Conservation (phyloP, 2,888 invertebrate genomes). For the Enoplolaimus lenunculus region DNA sequence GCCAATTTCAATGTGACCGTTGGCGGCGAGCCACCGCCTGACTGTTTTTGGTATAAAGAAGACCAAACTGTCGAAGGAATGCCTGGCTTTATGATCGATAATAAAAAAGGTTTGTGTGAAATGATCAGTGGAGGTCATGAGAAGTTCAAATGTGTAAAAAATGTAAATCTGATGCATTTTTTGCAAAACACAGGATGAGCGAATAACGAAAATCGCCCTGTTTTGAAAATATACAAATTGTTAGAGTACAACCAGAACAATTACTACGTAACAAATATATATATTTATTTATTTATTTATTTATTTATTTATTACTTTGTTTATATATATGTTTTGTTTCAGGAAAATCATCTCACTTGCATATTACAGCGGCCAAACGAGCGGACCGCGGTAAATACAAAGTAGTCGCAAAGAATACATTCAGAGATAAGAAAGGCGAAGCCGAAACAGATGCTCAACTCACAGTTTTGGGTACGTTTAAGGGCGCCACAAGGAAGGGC, state of each 20-base stretch:
- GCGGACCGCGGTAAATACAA: slow-evolving; percentile 85
- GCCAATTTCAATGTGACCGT: slow-evolving; percentile 83
- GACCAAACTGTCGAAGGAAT: slow-evolving; percentile 32
- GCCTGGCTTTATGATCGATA: neutral
- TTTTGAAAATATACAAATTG: no score
- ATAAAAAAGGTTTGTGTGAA: neutral
- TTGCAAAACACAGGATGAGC: no score
- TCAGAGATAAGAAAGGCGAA: slow-evolving; percentile 55
- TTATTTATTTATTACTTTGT: no score
- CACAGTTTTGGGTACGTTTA: slow-evolving; percentile 65
- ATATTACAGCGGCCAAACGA: slow-evolving; percentile 48
- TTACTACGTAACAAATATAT: no score
- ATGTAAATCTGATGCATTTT: no score
- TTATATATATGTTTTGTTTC: no score
- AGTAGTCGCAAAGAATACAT: slow-evolving; percentile 71
- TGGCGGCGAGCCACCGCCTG: slow-evolving; percentile 90
- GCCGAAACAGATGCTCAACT: slow-evolving; percentile 80
- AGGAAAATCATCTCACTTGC: neutral
- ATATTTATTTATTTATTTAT: no score
- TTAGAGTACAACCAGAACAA: no score
- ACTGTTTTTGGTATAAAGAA: slow-evolving; percentile 67
- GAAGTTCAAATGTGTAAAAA: no score
- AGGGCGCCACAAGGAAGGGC: no score
- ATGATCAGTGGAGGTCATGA: no score
- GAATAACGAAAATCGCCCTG: no score